phyloP scores from a whole-genome alignment of 1,140 invertebrate species.

The Pissodes strobi region DNA sequence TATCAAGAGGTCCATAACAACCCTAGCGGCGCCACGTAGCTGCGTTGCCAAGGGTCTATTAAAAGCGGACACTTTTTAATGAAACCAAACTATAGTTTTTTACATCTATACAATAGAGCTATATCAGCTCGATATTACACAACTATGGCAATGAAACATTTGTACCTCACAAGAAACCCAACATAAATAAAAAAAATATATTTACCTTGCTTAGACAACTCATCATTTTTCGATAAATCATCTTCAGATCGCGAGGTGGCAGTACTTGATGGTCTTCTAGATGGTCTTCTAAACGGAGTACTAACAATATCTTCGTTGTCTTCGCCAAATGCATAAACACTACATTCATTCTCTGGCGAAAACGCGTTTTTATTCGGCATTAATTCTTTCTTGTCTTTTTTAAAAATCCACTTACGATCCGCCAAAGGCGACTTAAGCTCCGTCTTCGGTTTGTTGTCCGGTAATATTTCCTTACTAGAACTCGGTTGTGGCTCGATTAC shows the following conservation, averaged over 20 bases:
- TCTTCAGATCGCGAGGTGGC: slow-evolving; percentile 56
- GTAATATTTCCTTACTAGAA: neutral
- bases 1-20: no score
- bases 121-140: no score
- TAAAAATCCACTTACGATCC: slow-evolving; percentile 62
- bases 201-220: slow-evolving; percentile 40
- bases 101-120: no score
- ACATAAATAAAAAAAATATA: no score
- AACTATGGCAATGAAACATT: no score
- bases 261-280: slow-evolving; percentile 55
- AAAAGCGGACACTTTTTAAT: no score
- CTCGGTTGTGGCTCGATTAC: neutral
- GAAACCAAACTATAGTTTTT: no score
- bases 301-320: slow-evolving; percentile 60
- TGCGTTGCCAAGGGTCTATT: no score
- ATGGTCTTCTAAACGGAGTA: slow-evolving; percentile 65
- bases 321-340: slow-evolving; percentile 73
- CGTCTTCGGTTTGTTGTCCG: slow-evolving; percentile 5
- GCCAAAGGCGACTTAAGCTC: slow-evolving; percentile 16
- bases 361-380: slow-evolving; percentile 64
- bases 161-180: no score
- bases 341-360: slow-evolving; percentile 71
- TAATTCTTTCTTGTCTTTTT: slow-evolving; percentile 58
- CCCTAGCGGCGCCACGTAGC: no score
- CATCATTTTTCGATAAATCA: slow-evolving; percentile 52